Evolutionary conservation across 2,113 vertebrate genomes (phyloP), one percentile per base, ranked within the genome.

Genomic region (Oenanthe melanoleuca): DNA sequence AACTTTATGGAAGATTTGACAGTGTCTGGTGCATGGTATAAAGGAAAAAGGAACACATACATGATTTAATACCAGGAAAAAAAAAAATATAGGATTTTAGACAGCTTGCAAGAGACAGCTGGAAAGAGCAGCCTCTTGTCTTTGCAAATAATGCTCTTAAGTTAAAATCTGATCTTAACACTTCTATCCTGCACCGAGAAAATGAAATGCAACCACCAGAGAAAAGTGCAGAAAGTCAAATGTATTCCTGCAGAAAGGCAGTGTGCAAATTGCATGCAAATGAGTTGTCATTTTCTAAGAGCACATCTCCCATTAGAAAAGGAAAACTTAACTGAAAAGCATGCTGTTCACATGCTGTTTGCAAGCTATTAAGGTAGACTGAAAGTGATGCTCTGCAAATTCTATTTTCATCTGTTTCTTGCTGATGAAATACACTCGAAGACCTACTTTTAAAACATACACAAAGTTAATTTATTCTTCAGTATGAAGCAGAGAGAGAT

Each of bases 1-100:
- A 95, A 75, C 61, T 67, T 88, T 74, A 90, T 95, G 70, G 74
- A 74, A 95, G 82, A 86, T 63, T 93, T 66, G 80, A 83, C n/a
- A 92, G 40, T 64, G 81, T 81, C 81, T 80, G 40, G 79, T 83
- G 75, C 44, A 64, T 34, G 60, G 64, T 61, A 64, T 56, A 93
- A 93, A 86, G 34, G 49, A 92, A 38, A 56, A 94, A 89, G 47
- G 92, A 79, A 83, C 20, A 77, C 28, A 88, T 8, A 81, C 11
- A 28, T 64, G 72, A 80, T 75, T 89, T 88, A 65, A 72, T 53
- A 88, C 10, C 15, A 50, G 31, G 59, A 49, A 59, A 67, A 57
- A 70, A 37, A 61, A 67, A 66, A 38, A 1, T 0, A 61, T 18
- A 53, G 66, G 37, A 82, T 82, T 79, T 94, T 85, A 89, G 21